A percentile compares a stretch with the other conserved stretches of the same genome.
phyloP scores from a whole-genome alignment of 1,140 invertebrate species.

The Papilio polytes region DNA sequence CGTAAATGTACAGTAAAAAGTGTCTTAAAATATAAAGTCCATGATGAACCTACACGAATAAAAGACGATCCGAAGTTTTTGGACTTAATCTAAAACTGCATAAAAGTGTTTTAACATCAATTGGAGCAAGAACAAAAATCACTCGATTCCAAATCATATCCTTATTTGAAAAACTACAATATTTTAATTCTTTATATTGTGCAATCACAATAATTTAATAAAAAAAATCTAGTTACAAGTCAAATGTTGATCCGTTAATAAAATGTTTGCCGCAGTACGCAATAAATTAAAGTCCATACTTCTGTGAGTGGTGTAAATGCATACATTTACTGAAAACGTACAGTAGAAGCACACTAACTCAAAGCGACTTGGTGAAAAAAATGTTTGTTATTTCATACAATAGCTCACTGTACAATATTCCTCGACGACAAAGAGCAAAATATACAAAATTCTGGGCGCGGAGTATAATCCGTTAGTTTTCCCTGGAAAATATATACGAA shows the following conservation, averaged over 20 bases:
- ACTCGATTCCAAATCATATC: no score
- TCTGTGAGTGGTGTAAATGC: slow-evolving; percentile 21
- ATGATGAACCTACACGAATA: not conserved
- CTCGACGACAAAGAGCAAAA: slow-evolving; percentile 57
- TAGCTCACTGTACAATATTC: slow-evolving; percentile 47
- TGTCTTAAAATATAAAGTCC: no score
- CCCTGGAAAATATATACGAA: slow-evolving; percentile 63
- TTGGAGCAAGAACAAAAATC: no score
- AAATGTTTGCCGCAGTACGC: not conserved
- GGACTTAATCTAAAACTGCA: no score
- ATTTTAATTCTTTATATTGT: no score
- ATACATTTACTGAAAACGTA: slow-evolving; percentile 21
- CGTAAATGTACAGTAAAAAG: not conserved
- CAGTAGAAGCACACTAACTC: slow-evolving; percentile 30
- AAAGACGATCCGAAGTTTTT: no score
- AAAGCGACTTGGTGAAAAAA: slow-evolving; percentile 43
- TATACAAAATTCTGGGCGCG: slow-evolving; percentile 55
- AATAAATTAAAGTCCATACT: slow-evolving; percentile 12
- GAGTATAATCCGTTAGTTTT: slow-evolving; percentile 60
- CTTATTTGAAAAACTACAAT: no score
- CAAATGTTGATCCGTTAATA: not conserved
- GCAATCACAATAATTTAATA: not conserved
- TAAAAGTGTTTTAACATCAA: no score
- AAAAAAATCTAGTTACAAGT: not conserved
- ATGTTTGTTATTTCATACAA: slow-evolving; percentile 46